Evolutionary conservation across 1,140 invertebrate species (phyloP), one percentile per base, ranked within the genome.

Genomic region (Cyclina sinensis): DNA sequence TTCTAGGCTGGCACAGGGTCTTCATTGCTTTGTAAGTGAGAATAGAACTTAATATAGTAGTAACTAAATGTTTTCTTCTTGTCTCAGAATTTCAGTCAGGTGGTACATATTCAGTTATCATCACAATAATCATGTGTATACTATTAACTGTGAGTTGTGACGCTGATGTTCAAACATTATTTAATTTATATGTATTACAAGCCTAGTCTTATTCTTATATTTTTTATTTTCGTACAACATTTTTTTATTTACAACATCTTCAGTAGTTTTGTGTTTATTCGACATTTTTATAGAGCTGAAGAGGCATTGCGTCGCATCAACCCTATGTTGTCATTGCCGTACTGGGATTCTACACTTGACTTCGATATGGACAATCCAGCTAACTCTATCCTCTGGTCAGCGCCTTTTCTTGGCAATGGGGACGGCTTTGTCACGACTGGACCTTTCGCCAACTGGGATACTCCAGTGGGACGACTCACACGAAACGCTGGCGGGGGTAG

Each of bases 301-400:
- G 88, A 89, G 11, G 91, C 91, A 14, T 78, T 93, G 2, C 78
- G 89, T 12, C 74, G 86, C 27, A 87, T 88, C 35, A 87, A 89
- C 21, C 89, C 89, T 7, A 48, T 37, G 12, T 62, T 95, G 12
- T 93, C 94, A 7, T 78, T 95, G 11, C 95, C 95, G 3, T 95
- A 95, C 89, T 95, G 95, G 95, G 95, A 95, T 76, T 91, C 90
- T 12, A 93, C 94, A 0, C 54, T 95, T 43, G 95, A 95, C 85
- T 83, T 82, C 12, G 91, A 93, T 65, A 86, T 95, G 30, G 91
- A 89, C 0, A 89, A 95, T 86, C 89, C 91, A 14, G 91, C 91
- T 7, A 89, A 94, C 24, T 96, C 95, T 0, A 92, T 94, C 59
- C 83, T 96, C 27, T 96, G 94, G 87, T 91, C 90, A 37, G 32